Evolutionary conservation across 2,888 invertebrate genomes (phyloP), one percentile per base, ranked within the genome.

Genomic region (Mythimna loreyi): DNA sequence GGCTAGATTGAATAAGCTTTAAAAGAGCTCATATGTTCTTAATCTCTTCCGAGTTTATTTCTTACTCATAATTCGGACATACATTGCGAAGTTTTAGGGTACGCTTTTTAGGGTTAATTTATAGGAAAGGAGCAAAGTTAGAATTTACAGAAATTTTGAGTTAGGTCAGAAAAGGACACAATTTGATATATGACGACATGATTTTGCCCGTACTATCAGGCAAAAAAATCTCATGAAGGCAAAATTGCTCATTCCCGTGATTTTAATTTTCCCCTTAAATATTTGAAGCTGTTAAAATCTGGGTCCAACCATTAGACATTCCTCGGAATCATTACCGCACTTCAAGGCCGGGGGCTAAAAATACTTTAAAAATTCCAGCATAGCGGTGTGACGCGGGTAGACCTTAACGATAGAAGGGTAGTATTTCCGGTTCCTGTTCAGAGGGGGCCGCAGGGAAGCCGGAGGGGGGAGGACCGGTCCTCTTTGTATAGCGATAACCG

Each of bases 401-500:
- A 92, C 93, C 92, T 93, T 92, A 88, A 92, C 95, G 93, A 94
- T 94, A 93, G 95, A 95, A 95, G 95, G 95, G 95, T 96, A 96
- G 94, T 94, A 91, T 94, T 94, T 95, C 95, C 95, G 92, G 92
- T 93, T 92, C 92, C 93, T 90, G 85, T 91, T 86, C 85, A 86
- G 84, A 85, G 85, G 83, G 85, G 78, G 75, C 80, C 75, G 80
- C 67, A 78, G 77, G 80, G 79, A 75, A 70, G 83, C 82, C 72
- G 79, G 86, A 87, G 85, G 86, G 90, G 89, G 88, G 86, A 89
- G 90, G 87, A 86, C 91, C 78, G 83, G 84, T 85, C 74, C 85
- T 92, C 93, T 94, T 95, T 96, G 95, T 95, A 93, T 93, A 89
- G 94, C 94, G 94, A 95, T 96, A 96, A 95, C 96, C 96, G 96